These are phyloP conservation scores for Cynaeus angustus DNA, from an alignment of 2,888 invertebrate species.

Conservation along the genomic window DNA sequence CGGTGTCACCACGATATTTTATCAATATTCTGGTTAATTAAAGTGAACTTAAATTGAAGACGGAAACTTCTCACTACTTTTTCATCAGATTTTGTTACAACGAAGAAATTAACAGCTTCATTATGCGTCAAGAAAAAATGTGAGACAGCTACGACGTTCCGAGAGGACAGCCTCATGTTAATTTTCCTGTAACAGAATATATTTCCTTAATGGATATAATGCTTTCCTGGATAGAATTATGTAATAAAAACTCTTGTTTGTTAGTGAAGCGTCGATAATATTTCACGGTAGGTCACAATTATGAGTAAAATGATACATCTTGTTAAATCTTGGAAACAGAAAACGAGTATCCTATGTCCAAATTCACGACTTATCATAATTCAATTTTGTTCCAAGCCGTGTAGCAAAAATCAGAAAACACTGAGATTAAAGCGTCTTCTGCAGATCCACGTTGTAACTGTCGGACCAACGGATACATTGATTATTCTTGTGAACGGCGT, in stretches of 20 bases:
- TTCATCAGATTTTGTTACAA: neutral
- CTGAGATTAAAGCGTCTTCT: constrained; percentile 11
- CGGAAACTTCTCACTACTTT: no score
- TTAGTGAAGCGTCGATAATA: constrained; percentile 16
- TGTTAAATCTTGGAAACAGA: constrained; percentile 14
- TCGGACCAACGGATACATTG: constrained; percentile 35
- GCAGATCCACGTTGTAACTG: constrained; percentile 13
- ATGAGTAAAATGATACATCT: constrained; percentile 21
- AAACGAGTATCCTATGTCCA: constrained; percentile 16
- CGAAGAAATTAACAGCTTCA: constrained; percentile 3
- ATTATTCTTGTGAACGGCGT: constrained; percentile 30
- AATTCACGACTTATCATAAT: constrained; percentile 1
- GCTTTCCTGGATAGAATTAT: constrained; percentile 1
- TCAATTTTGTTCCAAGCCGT: neutral
- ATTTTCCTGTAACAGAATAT: constrained; percentile 16
- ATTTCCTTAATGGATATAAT: constrained; percentile 19
- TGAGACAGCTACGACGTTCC: neutral
- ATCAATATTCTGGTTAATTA: no score
- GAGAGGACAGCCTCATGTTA: neutral
- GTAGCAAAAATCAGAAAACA: constrained; percentile 11
- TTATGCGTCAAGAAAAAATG: constrained; percentile 5
- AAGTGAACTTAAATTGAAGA: neutral
- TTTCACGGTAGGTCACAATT: constrained; percentile 18
- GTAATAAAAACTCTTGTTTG: constrained; percentile 29
- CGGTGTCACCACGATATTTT: no score